Evolutionary conservation across 2,888 invertebrate species (phyloP).

Genomic region (Aromia moschata): DNA sequence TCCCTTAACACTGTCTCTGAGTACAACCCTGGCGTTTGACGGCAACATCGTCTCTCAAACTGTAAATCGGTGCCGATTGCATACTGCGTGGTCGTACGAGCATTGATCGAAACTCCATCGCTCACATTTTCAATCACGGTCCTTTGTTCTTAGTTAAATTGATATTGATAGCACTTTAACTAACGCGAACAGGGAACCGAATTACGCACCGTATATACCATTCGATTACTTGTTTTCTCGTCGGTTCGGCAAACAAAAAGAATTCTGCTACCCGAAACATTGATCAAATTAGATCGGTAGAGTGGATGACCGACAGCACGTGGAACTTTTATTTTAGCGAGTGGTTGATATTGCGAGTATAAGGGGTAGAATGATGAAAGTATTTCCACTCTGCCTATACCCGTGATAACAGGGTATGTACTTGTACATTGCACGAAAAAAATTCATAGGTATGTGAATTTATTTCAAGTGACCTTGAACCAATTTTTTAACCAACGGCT

Average conservation of each 20-base stretch:
- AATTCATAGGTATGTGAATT: neutral
- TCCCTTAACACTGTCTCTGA: too few species aligned
- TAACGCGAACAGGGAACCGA: slow-evolving; percentile 23
- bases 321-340: too few species aligned
- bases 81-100: slow-evolving; percentile 26
- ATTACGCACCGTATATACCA: slow-evolving; percentile 25
- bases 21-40: too few species aligned
- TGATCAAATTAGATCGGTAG: neutral
- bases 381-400: too few species aligned
- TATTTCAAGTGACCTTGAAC: too few species aligned
- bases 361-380: too few species aligned
- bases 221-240: slow-evolving; percentile 12
- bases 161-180: slow-evolving; percentile 34
- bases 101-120: slow-evolving; percentile 30
- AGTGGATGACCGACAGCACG: neutral
- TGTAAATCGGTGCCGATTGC: slow-evolving; percentile 12
- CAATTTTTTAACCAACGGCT: too few species aligned
- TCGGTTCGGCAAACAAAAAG: neutral
- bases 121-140: slow-evolving; percentile 31
- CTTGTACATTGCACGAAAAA: too few species aligned
- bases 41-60: too few species aligned
- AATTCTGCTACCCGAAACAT: slow-evolving; percentile 9
- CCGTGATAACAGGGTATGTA: too few species aligned
- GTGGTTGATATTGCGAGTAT: too few species aligned
- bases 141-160: slow-evolving; percentile 35